A percentile compares a stretch with the other conserved stretches of the same genome.
These are phyloP conservation scores for Pterocles orientalis DNA, from an alignment of 2,113 vertebrate species.

Conservation along the genomic window DNA sequence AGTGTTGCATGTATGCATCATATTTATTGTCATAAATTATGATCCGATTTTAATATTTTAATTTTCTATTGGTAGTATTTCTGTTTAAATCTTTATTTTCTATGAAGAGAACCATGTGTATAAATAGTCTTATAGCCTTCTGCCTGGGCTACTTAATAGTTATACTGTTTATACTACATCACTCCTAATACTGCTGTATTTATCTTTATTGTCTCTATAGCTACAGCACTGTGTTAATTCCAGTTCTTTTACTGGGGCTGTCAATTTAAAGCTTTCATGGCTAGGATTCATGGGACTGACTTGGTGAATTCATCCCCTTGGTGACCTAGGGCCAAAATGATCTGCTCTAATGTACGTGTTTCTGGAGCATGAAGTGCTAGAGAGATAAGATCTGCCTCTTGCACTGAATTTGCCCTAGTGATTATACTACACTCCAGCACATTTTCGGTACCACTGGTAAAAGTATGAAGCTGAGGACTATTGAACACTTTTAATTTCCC, in stretches of 20 bases:
- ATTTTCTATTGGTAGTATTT: not conserved
- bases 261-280: not conserved
- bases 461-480: not conserved
- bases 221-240: not conserved
- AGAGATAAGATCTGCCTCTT: not conserved
- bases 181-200: not conserved
- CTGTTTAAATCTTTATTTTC: not conserved
- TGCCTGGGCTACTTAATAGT: not conserved
- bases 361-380: not conserved
- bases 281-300: not conserved
- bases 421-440: not conserved
- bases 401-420: not conserved
- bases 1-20: accelerated
- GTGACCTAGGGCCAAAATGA: not conserved
- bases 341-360: not conserved
- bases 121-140: not conserved
- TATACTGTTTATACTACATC: not conserved
- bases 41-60: not conserved
- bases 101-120: accelerated
- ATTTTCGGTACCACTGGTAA: not conserved
- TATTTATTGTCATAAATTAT: not conserved
- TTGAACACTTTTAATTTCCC: conserved; percentile 21
- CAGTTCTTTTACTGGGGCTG: not conserved
- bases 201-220: not conserved
- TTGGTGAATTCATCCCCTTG: not conserved